Conservation (phyloP, 2,888 invertebrate species). For the Prosopocoilus inquinatus region DNA sequence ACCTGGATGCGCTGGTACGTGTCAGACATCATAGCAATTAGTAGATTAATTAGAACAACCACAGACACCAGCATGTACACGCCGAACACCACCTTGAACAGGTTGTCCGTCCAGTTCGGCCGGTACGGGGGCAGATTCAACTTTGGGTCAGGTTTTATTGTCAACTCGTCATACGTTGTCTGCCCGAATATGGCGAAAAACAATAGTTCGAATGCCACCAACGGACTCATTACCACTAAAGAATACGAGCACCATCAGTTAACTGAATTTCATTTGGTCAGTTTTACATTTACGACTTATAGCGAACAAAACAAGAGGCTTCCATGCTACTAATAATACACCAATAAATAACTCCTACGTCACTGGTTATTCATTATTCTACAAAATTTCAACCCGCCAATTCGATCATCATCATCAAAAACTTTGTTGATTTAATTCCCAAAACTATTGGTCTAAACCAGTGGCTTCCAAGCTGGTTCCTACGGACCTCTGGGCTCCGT, state of each 20-base stretch:
- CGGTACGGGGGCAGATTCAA: constrained; percentile 66
- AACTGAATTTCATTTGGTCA: not conserved
- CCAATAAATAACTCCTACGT: not conserved
- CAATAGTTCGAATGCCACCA: constrained; percentile 94
- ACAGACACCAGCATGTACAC: constrained; percentile 97
- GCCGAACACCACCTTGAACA: constrained; percentile 91
- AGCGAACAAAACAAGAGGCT: constrained; percentile 1
- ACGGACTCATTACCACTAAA: constrained; percentile 80
- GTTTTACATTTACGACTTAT: not conserved
- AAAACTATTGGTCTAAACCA: too few relatives aligned
- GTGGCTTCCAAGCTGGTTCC: too few relatives aligned
- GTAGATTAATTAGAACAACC: constrained; percentile 96
- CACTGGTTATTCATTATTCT: too few relatives aligned
- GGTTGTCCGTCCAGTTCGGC: constrained; percentile 79
- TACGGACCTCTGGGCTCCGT: too few relatives aligned
- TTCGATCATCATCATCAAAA: too few relatives aligned
- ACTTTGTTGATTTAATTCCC: too few relatives aligned
- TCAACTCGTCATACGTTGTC: constrained; percentile 79
- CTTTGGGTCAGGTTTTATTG: constrained; percentile 36
- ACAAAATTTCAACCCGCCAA: too few relatives aligned
- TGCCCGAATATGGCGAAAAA: constrained; percentile 98
- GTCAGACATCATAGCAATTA: constrained; percentile 99
- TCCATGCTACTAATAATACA: not conserved
- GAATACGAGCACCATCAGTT: constrained; percentile 30
- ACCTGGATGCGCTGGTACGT: constrained; percentile 99